Conservation (phyloP, 2,888 invertebrate species). For the Mesopsocus fuscifrons region DNA sequence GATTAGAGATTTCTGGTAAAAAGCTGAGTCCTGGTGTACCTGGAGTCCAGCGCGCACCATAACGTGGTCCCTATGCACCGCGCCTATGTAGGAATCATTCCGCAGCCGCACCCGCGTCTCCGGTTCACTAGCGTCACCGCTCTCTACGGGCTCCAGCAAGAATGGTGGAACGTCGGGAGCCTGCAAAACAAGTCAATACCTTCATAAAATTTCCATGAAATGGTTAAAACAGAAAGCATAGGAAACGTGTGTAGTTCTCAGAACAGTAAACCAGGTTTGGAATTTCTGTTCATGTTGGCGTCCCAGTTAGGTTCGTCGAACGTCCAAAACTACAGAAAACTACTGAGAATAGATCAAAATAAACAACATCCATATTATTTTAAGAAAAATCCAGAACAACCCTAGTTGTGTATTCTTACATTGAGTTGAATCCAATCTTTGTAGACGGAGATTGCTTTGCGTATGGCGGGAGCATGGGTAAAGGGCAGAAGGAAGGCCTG, state of each 20-base stretch:
- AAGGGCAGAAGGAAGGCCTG: constrained; percentile 86
- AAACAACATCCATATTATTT: too few species aligned
- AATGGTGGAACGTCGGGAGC: constrained; percentile 60
- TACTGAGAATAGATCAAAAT: too few species aligned
- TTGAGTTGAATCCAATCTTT: constrained; percentile 90
- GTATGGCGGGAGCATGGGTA: constrained; percentile 66
- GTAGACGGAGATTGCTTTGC: constrained; percentile 79
- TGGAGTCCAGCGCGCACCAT: constrained; percentile 67
- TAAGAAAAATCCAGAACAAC: too few species aligned
- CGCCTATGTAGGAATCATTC: constrained; percentile 73
- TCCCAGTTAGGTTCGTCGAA: too few species aligned
- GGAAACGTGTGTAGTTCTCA: too few species aligned
- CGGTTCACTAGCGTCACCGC: constrained; percentile 19
- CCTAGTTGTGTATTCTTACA: too few species aligned
- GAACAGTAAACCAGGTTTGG: too few species aligned
- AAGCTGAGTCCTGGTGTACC: too few species aligned
- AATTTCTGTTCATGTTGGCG: too few species aligned
- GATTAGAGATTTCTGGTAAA: too few species aligned
- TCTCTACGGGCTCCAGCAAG: constrained; percentile 34
- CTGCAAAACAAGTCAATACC: constrained; percentile 21
- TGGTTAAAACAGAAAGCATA: too few species aligned
- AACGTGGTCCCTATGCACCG: constrained; percentile 58
- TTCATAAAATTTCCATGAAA: neutral
- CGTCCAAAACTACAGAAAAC: too few species aligned
- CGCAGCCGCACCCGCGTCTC: constrained; percentile 40